Evolutionary conservation across 2,797 vertebrate genomes (phyloP), one percentile per base, ranked within the genome.

Genomic region (Loriculus beryllinus): DNA sequence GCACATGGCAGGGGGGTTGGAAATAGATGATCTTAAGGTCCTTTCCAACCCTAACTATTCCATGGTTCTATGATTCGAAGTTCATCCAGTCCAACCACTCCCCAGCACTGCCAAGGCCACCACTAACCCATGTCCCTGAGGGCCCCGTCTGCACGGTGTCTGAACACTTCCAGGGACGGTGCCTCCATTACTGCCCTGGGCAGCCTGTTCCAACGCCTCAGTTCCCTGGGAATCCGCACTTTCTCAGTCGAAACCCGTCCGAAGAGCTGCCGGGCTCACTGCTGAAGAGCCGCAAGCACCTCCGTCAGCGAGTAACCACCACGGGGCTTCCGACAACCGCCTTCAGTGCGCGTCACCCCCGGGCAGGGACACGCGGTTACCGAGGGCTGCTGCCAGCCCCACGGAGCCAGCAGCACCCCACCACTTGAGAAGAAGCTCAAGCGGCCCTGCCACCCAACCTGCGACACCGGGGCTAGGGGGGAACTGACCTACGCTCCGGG

Each of bases 351-450:
- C 31, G 51, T 9, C 57, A 45, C 51, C 77, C 1, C 2, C 19
- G 8, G 63, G 10, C 37, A 29, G 80, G 90, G 71, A 31, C 78
- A 19, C 52, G 56, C 81, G 56, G 16, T 23, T 68, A 43, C 51
- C 59, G 35, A 10, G 71, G 70, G 84, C 88, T 14, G 91, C 85
- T 60, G 56, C 12, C 54, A 23, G n/a, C 5, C 21, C 54, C 14
- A 16, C 54, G 9, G 47, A 2, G 18, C 45, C 0, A 35, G 19
- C 4, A 47, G 62, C 69, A 13, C 62, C 80, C 29, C 3, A 7
- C 15, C 6, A 28, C 1, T 2, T 2, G 16, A 37, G 12, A 22
- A 12, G 7, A 12, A 5, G 33, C 23, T 2, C 56, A 19, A 45
- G 62, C 47, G 31, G 8, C 39, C 4, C 19, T 15, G 28, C 47